Evolutionary conservation across 53 echinoderm and acorn worm species (phyloP), one percentile per base, ranked within the genome.

Genomic region (Holothuria scabra): DNA sequence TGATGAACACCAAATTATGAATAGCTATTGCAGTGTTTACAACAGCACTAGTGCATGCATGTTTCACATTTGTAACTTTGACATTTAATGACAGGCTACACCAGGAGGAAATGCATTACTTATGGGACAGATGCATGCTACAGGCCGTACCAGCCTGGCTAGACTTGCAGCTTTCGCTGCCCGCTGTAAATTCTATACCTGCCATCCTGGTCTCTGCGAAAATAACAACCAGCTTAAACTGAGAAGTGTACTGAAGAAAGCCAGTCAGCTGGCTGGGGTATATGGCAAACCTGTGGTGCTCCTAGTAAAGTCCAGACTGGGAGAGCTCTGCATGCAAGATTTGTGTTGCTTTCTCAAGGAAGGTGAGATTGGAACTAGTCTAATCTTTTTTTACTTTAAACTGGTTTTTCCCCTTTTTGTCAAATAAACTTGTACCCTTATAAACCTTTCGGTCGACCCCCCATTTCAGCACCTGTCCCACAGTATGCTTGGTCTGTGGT

Each of bases 231-330:
- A 87, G 32, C 52, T 80, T 21, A 70, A 83, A 30, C 85, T 99
- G 20, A 72, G 99, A 62, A 59, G 74, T 28, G 86, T 87, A 82
- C 89, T 99, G 72, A 99, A 91, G 81, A 84, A 85, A 23, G 99
- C 99, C 46, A 88, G 99, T 60, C 87, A 90, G 59, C 89, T 95
- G 66, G 95, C 99, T 2, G 99, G 99, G 12, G 85, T 95, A 76
- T 37, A 87, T 30, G 93, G 94, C 28, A 90, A 93, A 46, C 93
- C 94, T 1, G 91, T 83, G 0, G 99, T 99, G 33, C 75, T 99
- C 60, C 71, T 95, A n/a, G 89, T 94, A 28, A 87, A 92, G 38
- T 91, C 89, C 7, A 63, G 25, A 37, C 59, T 93, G 6, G 91
- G 91, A 66, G 85, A 82, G 0, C 52, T 85, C 3, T 86, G 85